Conservation (phyloP, 2,888 invertebrate genomes). For the Ennomos fuscantarius region DNA sequence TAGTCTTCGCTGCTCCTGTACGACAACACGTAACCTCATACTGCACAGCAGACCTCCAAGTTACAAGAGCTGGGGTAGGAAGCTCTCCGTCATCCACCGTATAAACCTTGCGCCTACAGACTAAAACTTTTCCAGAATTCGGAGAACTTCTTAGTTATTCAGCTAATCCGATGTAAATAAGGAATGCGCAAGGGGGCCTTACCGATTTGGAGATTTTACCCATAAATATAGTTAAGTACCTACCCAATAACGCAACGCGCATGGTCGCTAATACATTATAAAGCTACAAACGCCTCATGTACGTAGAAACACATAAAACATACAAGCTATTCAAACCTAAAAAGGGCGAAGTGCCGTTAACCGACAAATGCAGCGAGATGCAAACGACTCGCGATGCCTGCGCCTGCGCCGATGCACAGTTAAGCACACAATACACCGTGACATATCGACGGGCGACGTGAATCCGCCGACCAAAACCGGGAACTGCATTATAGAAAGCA, state of each 20-base stretch:
- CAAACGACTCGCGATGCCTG: slow-evolving; percentile 53
- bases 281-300: slow-evolving; percentile 44
- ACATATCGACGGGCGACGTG: slow-evolving; percentile 55
- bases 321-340: slow-evolving; percentile 52
- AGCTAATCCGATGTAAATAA: too few relatives aligned
- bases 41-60: too few relatives aligned
- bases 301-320: slow-evolving; percentile 54
- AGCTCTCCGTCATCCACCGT: too few relatives aligned
- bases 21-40: too few relatives aligned
- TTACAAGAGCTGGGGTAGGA: too few relatives aligned
- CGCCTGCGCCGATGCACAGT: slow-evolving; percentile 48
- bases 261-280: slow-evolving; percentile 41
- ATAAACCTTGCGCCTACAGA: too few relatives aligned
- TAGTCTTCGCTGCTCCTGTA: too few relatives aligned
- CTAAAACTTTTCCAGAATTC: too few relatives aligned
- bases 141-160: too few relatives aligned
- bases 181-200: too few relatives aligned
- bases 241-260: slow-evolving; percentile 32
- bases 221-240: too few relatives aligned
- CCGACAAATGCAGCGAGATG: slow-evolving; percentile 63
- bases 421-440: slow-evolving; percentile 57
- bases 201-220: too few relatives aligned
- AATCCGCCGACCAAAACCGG: slow-evolving; percentile 45
- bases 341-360: slow-evolving; percentile 69
- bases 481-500: slow-evolving; percentile 55